Conservation (phyloP, 2,888 invertebrate species). For the Chironomus tentans region DNA sequence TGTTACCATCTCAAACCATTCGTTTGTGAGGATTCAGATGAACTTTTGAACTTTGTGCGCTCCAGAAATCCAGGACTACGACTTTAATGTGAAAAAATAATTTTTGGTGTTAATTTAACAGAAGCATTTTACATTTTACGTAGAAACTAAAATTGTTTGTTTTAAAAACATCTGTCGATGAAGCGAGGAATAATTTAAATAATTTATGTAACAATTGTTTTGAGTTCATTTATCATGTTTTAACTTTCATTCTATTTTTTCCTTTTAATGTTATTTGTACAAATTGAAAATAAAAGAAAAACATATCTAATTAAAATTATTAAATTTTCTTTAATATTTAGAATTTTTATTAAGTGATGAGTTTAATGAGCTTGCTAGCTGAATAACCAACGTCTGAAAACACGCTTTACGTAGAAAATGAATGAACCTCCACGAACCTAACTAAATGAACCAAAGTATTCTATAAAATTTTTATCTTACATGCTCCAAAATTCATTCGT, state of each 20-base stretch:
- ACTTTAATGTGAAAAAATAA: slow-evolving; percentile 45
- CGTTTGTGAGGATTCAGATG: slow-evolving; percentile 87
- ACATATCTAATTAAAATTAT: background rate
- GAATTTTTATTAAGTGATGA: too few relatives aligned
- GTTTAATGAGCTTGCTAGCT: too few relatives aligned
- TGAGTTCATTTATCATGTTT: background rate
- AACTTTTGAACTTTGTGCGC: slow-evolving; percentile 80
- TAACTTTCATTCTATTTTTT: background rate
- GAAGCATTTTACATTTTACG: background rate
- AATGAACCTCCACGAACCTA: too few relatives aligned
- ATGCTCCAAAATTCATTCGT: too few relatives aligned
- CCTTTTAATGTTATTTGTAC: background rate
- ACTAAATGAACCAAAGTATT: too few relatives aligned
- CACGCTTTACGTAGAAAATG: too few relatives aligned
- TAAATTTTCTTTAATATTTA: too few relatives aligned
- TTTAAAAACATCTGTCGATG: background rate
- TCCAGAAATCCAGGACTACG: slow-evolving; percentile 80
- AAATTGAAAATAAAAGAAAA: background rate
- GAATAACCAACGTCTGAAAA: too few relatives aligned
- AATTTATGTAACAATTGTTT: background rate
- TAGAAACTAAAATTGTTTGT: too few relatives aligned
- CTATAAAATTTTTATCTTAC: too few relatives aligned
- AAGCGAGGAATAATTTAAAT: background rate
- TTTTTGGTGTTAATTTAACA: background rate
- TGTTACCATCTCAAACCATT: slow-evolving; percentile 80